Evolutionary conservation across 2,888 invertebrate genomes (phyloP).

Genomic region (Amphimallon solstitiale): DNA sequence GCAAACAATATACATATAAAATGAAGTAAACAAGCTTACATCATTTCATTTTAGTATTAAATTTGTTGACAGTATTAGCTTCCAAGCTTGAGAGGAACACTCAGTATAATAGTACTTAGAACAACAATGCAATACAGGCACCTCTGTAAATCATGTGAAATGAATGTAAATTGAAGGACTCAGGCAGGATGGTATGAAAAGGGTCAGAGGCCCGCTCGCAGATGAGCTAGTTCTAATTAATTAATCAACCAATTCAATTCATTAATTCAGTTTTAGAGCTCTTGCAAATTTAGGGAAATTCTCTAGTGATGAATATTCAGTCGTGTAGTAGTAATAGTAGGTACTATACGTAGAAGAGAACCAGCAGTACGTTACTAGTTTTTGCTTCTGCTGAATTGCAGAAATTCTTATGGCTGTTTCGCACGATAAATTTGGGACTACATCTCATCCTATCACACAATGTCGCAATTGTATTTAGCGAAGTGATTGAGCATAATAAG

Average conservation of each 20-base stretch:
- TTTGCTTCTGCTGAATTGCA: conserved; percentile 36
- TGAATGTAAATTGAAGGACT: conserved; percentile 57
- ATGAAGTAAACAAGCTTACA: neutral
- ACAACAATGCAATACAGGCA: conserved; percentile 41
- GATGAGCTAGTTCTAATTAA: conserved; percentile 68
- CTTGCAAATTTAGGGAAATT: conserved; percentile 60
- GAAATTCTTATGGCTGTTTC: conserved; percentile 32
- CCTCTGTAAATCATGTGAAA: conserved; percentile 44
- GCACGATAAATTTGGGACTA: conserved; percentile 4
- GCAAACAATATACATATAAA: too few species aligned
- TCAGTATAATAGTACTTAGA: conserved; percentile 39
- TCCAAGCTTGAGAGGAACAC: conserved; percentile 46
- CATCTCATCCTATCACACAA: too few species aligned
- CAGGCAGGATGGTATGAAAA: conserved; percentile 54
- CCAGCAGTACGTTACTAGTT: conserved; percentile 23
- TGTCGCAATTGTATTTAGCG: too few species aligned
- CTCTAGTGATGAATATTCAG: conserved; percentile 57
- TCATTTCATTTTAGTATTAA: conserved; percentile 51
- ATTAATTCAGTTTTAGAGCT: conserved; percentile 63
- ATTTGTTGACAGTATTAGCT: conserved; percentile 41
- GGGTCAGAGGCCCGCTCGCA: conserved; percentile 55
- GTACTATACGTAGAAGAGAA: conserved; percentile 25
- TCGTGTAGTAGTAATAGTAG: conserved; percentile 32
- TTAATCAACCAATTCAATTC: conserved; percentile 72
- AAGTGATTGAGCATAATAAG: too few species aligned